Evolutionary conservation across 2,888 invertebrate genomes (phyloP).

Genomic region (Chirona hameri): DNA sequence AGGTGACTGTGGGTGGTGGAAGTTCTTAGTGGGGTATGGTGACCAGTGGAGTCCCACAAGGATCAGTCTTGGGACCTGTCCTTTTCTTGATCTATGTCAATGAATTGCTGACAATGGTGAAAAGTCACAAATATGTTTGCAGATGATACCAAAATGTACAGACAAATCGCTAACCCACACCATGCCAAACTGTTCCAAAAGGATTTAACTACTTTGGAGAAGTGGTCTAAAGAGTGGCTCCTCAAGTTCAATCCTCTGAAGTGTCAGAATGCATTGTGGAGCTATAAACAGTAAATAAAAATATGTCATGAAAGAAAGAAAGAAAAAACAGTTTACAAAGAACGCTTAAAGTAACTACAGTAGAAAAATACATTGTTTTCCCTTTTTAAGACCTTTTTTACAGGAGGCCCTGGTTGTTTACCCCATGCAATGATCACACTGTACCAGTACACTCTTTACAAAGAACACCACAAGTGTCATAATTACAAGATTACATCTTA

Average conservation of each 20-base stretch:
- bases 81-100: not conserved
- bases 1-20: not conserved
- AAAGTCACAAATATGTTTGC: not conserved
- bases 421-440: too few species aligned
- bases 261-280: not conserved
- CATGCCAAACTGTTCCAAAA: not conserved
- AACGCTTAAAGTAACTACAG: too few species aligned
- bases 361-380: too few species aligned
- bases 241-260: not conserved
- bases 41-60: not conserved
- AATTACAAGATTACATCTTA: too few species aligned
- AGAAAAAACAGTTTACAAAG: too few species aligned
- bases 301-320: too few species aligned
- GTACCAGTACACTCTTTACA: too few species aligned
- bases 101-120: not conserved
- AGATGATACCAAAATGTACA: not conserved
- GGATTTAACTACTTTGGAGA: not conserved
- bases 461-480: too few species aligned
- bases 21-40: not conserved
- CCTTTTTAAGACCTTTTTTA: too few species aligned
- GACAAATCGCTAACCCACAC: not conserved
- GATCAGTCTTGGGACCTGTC: not conserved
- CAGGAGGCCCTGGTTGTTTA: too few species aligned
- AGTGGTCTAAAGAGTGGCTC: not conserved
- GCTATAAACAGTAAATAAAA: too few species aligned